Base-by-base conservation (phyloP, 2,113 vertebrate species). In the Anser brachyrhynchus region DNA sequence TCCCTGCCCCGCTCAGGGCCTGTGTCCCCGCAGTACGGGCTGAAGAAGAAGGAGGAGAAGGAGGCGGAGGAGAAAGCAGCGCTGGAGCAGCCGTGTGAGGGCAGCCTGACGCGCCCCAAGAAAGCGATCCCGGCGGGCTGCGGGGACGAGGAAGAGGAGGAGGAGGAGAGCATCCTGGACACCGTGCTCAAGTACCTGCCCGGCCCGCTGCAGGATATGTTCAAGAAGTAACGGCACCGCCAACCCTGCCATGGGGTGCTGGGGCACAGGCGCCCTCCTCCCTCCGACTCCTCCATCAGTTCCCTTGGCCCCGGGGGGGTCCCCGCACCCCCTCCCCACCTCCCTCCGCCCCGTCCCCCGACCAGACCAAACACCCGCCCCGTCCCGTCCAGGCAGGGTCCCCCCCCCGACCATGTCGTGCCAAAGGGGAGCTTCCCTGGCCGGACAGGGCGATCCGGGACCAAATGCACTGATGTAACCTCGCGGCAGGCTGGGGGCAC, bases 11-110 rank as follows among this genome's bases (percentile, higher is more conserved):
- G 49, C 91, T 96, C 80, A 96, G 89, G 6, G 43, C 70, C 46
- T 26, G 73, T 87, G 80, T 88, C 79, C 67, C 46, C 67, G 4
- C 94, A 99, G 99, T 99, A 99, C 1, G 99, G 99, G 67, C 98
- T 99, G 97, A 99, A 99, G 98, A 99, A 99, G 98, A 99, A 99
- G 87, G 99, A 99, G 91, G 99, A 99, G 97, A 99, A 99, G 87
- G 99, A 99, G 92, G 99, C 99, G 0, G 99, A 99, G 96, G 99
- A 99, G 97, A 99, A 99, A 92, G 99, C 99, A 0, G 99, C 99
- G 3, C 98, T 99, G 98, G 99, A 99, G 93, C 99, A 99, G 97
- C 99, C 99, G 1, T 99, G 99, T 4, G 99, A 99, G 96, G 99
- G 99, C 5, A 99, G 99, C 10, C 98, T 99, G 98, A 99, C 99